These are phyloP conservation scores for Tragelaphus imberbis DNA, from an alignment of 2,113 vertebrate genomes.

Conservation along the genomic window DNA sequence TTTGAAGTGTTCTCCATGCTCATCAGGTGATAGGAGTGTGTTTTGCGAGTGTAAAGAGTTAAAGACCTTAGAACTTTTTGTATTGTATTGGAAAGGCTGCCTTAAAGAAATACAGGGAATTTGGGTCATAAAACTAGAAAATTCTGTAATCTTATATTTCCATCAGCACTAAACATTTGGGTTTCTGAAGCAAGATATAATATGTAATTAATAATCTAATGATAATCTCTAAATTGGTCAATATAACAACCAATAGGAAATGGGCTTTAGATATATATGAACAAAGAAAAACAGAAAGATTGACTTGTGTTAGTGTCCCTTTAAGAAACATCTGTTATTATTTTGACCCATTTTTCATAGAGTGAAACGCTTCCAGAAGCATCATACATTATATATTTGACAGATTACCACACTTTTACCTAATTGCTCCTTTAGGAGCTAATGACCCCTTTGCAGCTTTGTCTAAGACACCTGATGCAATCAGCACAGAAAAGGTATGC, in stretches of 20 bases:
- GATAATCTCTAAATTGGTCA: background rate
- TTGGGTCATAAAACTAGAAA: background rate
- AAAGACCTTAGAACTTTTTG: background rate
- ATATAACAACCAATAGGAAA: background rate
- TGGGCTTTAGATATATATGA: background rate
- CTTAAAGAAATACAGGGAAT: background rate
- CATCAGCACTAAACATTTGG: background rate
- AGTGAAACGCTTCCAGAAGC: background rate
- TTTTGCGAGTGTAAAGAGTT: background rate
- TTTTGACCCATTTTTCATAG: slow-evolving; percentile 9
- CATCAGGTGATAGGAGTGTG: background rate
- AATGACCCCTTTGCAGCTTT: slow-evolving; percentile 27
- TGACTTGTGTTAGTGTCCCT: background rate
- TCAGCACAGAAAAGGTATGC: background rate
- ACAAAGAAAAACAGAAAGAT: background rate
- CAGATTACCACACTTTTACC: background rate
- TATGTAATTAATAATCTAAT: background rate
- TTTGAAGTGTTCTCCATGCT: background rate
- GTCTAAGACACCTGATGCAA: background rate
- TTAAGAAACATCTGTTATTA: slow-evolving; percentile 20
- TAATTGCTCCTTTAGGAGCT: background rate
- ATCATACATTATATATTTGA: background rate
- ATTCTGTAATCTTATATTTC: background rate
- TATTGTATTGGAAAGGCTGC: background rate
- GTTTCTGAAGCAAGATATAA: slow-evolving; percentile 9